Base-by-base conservation (phyloP, 2,888 invertebrate genomes). In the Acholoe squamosa region DNA sequence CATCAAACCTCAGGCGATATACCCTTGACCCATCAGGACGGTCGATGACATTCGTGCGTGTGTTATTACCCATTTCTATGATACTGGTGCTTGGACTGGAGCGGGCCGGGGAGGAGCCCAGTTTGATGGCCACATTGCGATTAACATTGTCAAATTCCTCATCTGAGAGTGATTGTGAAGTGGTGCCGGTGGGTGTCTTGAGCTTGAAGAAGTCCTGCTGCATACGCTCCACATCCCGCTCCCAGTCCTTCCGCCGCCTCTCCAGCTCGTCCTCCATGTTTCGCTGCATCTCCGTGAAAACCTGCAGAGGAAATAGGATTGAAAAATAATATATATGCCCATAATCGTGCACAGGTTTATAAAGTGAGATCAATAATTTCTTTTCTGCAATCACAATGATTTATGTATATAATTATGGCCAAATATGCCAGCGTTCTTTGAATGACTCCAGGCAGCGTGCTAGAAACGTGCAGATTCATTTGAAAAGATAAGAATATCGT, bases 181-280 rank as follows among this genome's bases (percentile, higher is more conserved):
- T 19, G 54, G 3, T 14, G 12, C 12, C 7, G 34, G 67, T 22
- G 54, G 22, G n/a, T 16, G 86, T 10, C 25, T 51, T 25, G n/a
- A 90, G 90, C 25, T 89, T 19, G 91, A 92, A 92, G 91, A 92
- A 92, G 31, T 91, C 90, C 25, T 90, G 76, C 52, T 91, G 91
- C 92, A 92, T 91, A 28, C 86, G 34, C 67, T 89, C 90, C 51
- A 92, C 91, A 90, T 95, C 95, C 7, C 93, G 93, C 90, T 94
- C 95, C 95, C 95, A 95, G 90, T 95, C 93, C 88, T 92, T 94
- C 67, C 94, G 92, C 28, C 94, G 91, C 91, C 93, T 92, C 80
- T 94, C 94, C 94, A 95, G 93, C 77, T 94, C 93, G n/a, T 91
- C 91, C 90, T 95, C 95, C 94, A 95, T 93, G 89, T 94, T 94